Base-by-base conservation (phyloP, 2,797 vertebrate genomes). In the Tragopan temminckii region DNA sequence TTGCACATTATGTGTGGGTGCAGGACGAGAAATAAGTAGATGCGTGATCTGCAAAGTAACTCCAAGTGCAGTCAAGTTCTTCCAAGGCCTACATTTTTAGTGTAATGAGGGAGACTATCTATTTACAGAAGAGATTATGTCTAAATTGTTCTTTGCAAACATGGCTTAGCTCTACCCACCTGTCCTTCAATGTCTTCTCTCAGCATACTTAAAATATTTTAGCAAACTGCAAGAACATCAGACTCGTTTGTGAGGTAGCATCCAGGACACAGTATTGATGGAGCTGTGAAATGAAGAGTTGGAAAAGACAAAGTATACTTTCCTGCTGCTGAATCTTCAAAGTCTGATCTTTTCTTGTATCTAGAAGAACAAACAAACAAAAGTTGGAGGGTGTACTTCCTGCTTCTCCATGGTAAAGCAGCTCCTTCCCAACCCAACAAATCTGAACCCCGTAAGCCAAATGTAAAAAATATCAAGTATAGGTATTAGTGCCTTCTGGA, bases 111-210 rank as follows among this genome's bases (percentile, higher is more conserved):
- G 29, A 91, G 25, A 81, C 25, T 58, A 16, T 59, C 27, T 79
- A 35, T 91, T 93, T 94, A 71, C 50, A 76, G 59, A 86, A 76
- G 10, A 59, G 8, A 63, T 81, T 72, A 52, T 46, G 11, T 67
- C 63, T 77, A 33, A 77, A 63, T 72, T 81, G 33, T 52, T 89
- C 36, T 53, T 82, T 86, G 45, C n/a, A 72, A 24, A 29, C 33
- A 13, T 71, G 55, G 17, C 31, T 80, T 38, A 78, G 31, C 35
- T 80, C 42, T 88, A 14, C 24, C 74, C 42, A 79, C 66, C 50
- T 91, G n/a, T 75, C 38, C 33, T 43, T 89, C 36, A 24, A 2
- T 76, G 46, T 7, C 50, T 67, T 70, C 76, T 35, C 7, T 80
- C 23, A 40, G 31, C 43, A 52, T 48, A 53, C 27, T 74, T 61